These are phyloP conservation scores for Paedocypris micromegethes DNA, from an alignment of 2,797 vertebrate species.

Conservation along the genomic window DNA sequence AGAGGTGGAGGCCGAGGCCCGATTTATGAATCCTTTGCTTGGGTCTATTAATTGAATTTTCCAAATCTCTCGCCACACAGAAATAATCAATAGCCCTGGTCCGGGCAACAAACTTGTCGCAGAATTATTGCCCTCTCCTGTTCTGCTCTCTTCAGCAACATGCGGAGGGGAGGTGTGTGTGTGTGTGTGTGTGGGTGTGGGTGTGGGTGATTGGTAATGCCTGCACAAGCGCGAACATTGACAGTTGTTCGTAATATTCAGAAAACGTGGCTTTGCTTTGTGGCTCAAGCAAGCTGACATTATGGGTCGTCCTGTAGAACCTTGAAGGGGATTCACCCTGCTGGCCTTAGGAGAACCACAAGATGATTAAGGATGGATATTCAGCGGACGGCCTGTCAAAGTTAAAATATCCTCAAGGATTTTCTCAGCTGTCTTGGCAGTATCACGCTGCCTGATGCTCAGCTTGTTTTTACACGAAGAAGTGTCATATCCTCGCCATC, in stretches of 20 bases:
- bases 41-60: slow-evolving; percentile 99
- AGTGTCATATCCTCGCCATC: slow-evolving; percentile 35
- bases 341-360: neutral
- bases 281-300: slow-evolving; percentile 68
- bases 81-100: slow-evolving; percentile 99
- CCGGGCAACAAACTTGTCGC: slow-evolving; percentile 87
- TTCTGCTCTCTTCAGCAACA: slow-evolving; percentile 99
- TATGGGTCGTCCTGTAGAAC: slow-evolving; percentile 51
- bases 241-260: slow-evolving; percentile 77
- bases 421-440: slow-evolving; percentile 51
- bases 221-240: slow-evolving; percentile 77
- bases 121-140: slow-evolving; percentile 98
- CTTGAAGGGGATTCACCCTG: neutral
- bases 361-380: slow-evolving; percentile 26
- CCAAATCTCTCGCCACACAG: slow-evolving; percentile 99
- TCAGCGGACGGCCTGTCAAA: slow-evolving; percentile 43
- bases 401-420: slow-evolving; percentile 54
- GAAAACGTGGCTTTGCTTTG: slow-evolving; percentile 69
- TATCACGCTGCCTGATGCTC: slow-evolving; percentile 28
- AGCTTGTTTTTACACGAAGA: slow-evolving; percentile 28
- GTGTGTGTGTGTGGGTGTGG: slow-evolving; percentile 69
- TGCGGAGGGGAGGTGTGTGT: slow-evolving; percentile 56
- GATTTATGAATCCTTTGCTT: slow-evolving; percentile 99
- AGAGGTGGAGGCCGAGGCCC: slow-evolving; percentile 65
- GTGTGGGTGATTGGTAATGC: slow-evolving; percentile 85